phyloP scores from a whole-genome alignment of 2,888 invertebrate genomes.

The Drepanosiphum platanoidis region DNA sequence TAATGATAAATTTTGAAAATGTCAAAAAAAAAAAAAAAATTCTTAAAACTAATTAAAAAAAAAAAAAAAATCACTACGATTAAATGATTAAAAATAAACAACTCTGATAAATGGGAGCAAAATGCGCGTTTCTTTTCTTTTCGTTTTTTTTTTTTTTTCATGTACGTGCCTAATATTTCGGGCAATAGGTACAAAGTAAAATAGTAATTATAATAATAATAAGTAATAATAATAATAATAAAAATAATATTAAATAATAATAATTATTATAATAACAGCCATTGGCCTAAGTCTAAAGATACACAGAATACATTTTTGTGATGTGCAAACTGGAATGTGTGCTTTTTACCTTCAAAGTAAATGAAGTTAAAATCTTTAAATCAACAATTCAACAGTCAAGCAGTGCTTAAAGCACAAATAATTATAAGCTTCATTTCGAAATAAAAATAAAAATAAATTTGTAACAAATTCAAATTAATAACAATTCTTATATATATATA shows the following conservation, averaged over 20 bases:
- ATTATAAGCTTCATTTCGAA: conserved; percentile 54
- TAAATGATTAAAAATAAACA: conserved; percentile 41
- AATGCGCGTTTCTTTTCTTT: too few species aligned
- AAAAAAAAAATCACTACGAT: conserved; percentile 44
- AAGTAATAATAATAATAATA: conserved; percentile 50
- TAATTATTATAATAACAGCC: conserved; percentile 59
- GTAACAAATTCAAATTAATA: conserved; percentile 60
- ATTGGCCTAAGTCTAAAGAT: conserved; percentile 59
- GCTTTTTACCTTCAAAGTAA: conserved; percentile 1
- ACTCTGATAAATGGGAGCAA: conserved; percentile 29
- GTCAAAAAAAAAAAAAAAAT: conserved; percentile 24
- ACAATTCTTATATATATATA: conserved; percentile 38
- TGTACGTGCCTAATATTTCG: conserved; percentile 29
- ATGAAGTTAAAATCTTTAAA: conserved; percentile 27
- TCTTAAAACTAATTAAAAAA: conserved; percentile 42
- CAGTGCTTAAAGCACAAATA: conserved; percentile 57
- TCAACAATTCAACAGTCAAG: conserved; percentile 54
- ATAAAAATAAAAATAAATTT: conserved; percentile 55
- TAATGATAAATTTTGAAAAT: conserved; percentile 42
- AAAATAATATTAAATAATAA: conserved; percentile 40
- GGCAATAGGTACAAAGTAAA: conserved; percentile 45
- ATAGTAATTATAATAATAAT: conserved; percentile 34
- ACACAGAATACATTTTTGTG: conserved; percentile 54
- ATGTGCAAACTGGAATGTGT: conserved; percentile 57
- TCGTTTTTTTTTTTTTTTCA: background rate